Base-by-base conservation (phyloP, 1,140 invertebrate species). In the Maniola jurtina region DNA sequence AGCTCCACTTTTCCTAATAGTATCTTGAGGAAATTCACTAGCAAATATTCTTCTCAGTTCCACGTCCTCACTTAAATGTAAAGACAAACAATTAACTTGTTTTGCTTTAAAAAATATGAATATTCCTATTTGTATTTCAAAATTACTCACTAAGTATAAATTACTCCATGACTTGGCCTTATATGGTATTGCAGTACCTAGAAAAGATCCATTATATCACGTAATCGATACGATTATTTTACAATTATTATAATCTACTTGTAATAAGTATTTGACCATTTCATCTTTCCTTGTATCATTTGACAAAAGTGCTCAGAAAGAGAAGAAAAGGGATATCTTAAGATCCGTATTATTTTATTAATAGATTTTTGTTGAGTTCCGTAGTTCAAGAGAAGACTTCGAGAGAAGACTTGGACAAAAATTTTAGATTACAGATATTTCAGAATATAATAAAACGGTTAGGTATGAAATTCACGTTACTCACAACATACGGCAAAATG, bases 11-110 rank as follows among this genome's bases (percentile, higher is more conserved):
- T 75, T 82, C 61, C 85, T 72, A 10, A 89, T 60, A 45, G 83
- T 86, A 45, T 89, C 85, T 71, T 86, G 84, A 6, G 84, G 87
- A 61, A 89, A 89, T 70, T 89, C 84, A 60, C 59, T 78, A 33
- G 87, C 84, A 71, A 89, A 89, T 62, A 89, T 80, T 66, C 87
- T 71, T 59, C 87, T 77, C 16, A 89, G 64, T 59, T 89, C 87
- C n/a, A 88, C 77, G 60, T 89, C 87, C 76, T 89, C 87, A 63
- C 87, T 89, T 63, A 66, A 84, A 81, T 34, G 6, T 45, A 45
- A 45, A 45, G 11, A n/a, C 10, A 59, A 14, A 55, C 67, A 66
- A 64, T 33, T 58, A 42, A 68, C 63, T 65, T 62, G 64, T 40
- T 11, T 55, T 60, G 36, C 33, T 25, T 25, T 14, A 62, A 52